These are phyloP conservation scores for Delphinus delphis DNA, from an alignment of 2,113 vertebrate species.

Conservation along the genomic window DNA sequence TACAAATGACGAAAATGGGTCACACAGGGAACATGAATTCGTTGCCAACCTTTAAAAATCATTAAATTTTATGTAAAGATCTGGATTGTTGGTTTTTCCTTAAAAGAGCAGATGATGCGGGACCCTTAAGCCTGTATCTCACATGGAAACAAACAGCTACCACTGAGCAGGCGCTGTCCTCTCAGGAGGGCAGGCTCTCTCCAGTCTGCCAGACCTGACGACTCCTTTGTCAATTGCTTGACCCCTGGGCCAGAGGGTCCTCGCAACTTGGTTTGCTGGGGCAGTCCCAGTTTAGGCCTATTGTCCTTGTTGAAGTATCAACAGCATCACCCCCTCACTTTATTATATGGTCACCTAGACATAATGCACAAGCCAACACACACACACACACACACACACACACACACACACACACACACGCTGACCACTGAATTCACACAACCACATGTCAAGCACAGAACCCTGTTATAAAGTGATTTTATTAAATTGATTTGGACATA, in stretches of 20 bases:
- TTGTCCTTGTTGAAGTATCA: not conserved
- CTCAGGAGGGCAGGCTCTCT: not conserved
- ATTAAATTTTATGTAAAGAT: not conserved
- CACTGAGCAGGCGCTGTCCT: not conserved
- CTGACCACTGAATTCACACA: not conserved
- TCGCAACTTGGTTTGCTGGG: not conserved
- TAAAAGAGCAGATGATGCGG: not conserved
- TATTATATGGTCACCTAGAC: not conserved
- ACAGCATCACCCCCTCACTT: not conserved
- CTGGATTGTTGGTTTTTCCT: not conserved
- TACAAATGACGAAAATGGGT: accelerated
- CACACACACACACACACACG: too few species aligned
- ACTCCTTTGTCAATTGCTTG: not conserved
- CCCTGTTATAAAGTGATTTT: conserved; percentile 78
- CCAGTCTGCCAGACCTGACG: not conserved
- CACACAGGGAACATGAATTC: not conserved
- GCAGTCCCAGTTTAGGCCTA: not conserved
- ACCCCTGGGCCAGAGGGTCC: not conserved
- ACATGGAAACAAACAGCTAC: not conserved
- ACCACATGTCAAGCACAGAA: not conserved
- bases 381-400: too few species aligned
- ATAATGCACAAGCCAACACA: not conserved
- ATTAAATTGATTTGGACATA: conserved; percentile 79
- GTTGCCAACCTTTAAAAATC: not conserved
- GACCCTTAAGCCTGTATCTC: too few species aligned